A percentile compares a stretch with the other conserved stretches of the same genome.
Conservation (phyloP, 2,113 vertebrate genomes). For the Zootoca vivipara region DNA sequence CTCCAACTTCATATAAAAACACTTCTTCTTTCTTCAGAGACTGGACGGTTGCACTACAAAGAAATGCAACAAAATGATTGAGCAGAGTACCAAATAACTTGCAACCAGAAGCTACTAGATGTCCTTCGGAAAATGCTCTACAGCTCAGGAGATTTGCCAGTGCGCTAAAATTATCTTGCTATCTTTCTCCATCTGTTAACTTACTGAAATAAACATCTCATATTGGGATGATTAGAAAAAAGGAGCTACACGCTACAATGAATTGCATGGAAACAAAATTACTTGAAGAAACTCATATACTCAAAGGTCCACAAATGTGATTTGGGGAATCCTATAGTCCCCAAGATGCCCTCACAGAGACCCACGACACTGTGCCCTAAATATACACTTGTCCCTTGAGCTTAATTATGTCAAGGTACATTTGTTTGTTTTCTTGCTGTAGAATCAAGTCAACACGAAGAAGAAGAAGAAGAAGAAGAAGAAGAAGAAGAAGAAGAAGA, state of each 20-base stretch:
- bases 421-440: neutral
- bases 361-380: neutral
- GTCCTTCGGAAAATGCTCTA: conserved; percentile 17
- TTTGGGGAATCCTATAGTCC: neutral
- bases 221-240: conserved; percentile 53
- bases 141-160: conserved; percentile 47
- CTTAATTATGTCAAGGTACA: neutral
- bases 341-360: neutral
- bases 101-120: conserved; percentile 15
- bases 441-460: neutral
- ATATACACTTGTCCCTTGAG: neutral
- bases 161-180: conserved; percentile 35
- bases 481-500: too few relatives aligned
- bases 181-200: conserved; percentile 53
- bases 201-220: conserved; percentile 47
- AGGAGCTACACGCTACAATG: conserved; percentile 34
- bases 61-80: conserved; percentile 65
- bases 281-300: neutral
- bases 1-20: conserved; percentile 95
- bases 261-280: conserved; percentile 28
- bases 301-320: neutral
- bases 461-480: neutral
- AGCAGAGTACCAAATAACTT: conserved; percentile 41
- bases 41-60: conserved; percentile 76
- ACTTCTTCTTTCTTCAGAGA: conserved; percentile 86